These are phyloP conservation scores for Drosophila anomalata DNA, from an alignment of 2,888 invertebrate genomes.

Conservation along the genomic window DNA sequence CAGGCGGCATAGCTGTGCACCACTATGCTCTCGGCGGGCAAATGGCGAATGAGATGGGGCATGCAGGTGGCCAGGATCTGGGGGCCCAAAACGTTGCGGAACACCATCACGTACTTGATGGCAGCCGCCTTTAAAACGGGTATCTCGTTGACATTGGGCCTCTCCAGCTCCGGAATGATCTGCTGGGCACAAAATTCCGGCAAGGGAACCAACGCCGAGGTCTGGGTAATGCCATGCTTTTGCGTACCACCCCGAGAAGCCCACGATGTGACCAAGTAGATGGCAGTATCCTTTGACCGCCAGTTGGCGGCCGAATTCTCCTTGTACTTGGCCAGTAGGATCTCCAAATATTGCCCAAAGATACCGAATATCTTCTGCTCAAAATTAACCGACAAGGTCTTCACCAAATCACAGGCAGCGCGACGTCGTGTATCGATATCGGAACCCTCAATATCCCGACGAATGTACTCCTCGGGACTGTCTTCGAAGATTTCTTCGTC, in stretches of 20 bases:
- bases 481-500: conserved; percentile 99
- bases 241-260: conserved; percentile 95
- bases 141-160: conserved; percentile 90
- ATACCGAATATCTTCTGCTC: conserved; percentile 94
- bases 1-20: conserved; percentile 98
- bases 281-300: conserved; percentile 97
- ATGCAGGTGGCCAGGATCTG: conserved; percentile 90
- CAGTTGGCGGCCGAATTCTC: conserved; percentile 91
- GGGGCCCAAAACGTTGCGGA: conserved; percentile 93
- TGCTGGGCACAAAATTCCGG: conserved; percentile 94
- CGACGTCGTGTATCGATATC: conserved; percentile 98
- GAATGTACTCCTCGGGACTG: conserved; percentile 98
- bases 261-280: conserved; percentile 97
- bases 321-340: conserved; percentile 88
- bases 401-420: conserved; percentile 98
- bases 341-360: conserved; percentile 91
- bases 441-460: conserved; percentile 98
- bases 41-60: conserved; percentile 91
- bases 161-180: conserved; percentile 93
- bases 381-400: conserved; percentile 94
- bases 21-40: conserved; percentile 91
- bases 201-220: conserved; percentile 94
- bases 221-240: conserved; percentile 95
- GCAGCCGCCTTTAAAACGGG: conserved; percentile 98
- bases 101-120: conserved; percentile 98